Evolutionary conservation across 2,888 invertebrate species (phyloP), one percentile per base, ranked within the genome.

Genomic region (Trachelus iudaicus): DNA sequence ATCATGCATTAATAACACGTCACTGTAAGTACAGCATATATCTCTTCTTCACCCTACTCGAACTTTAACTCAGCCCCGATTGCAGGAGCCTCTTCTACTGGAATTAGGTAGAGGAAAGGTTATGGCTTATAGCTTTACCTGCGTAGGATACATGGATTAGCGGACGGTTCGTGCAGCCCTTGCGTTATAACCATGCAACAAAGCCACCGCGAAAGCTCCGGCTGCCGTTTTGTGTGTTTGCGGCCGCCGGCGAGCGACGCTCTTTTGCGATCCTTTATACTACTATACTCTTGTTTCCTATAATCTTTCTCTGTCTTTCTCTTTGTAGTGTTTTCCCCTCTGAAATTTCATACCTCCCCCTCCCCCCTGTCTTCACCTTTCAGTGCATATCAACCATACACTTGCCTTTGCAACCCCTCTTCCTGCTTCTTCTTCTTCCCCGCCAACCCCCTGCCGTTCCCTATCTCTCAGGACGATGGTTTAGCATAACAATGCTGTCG

Each of bases 401-500:
- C 40, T 40, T 40, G 15, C 40, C 30, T n/a, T 33, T 30, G 69
- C 69, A 9, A n/a, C 30, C 69, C 31, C 69, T 69, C 69, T 37
- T 37, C 73, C 37, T 73, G 23, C 74, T 68, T 77, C 69, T 71
- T 75, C 68, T 74, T 4, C 76, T 80, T 76, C 34, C 37, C 69
- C 78, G 73, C 35, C 69, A 76, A 76, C 40, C 68, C 69, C 71
- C 69, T 35, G 68, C 69, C 75, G 73, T 69, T 75, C 79, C 79
- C 79, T 76, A 77, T 73, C 78, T 74, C 69, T 40, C 33, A 68
- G 37, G 69, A 68, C n/a, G 78, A 79, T 68, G 82, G 79, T 83
- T 84, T 84, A 83, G 82, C 84, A 83, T 84, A 84, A 84, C 84
- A 84, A 84, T 84, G 79, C 80, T 78, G 75, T 78, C 71, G 79